These are phyloP conservation scores for Chunga burmeisteri DNA, from an alignment of 2,113 vertebrate species.

Conservation along the genomic window DNA sequence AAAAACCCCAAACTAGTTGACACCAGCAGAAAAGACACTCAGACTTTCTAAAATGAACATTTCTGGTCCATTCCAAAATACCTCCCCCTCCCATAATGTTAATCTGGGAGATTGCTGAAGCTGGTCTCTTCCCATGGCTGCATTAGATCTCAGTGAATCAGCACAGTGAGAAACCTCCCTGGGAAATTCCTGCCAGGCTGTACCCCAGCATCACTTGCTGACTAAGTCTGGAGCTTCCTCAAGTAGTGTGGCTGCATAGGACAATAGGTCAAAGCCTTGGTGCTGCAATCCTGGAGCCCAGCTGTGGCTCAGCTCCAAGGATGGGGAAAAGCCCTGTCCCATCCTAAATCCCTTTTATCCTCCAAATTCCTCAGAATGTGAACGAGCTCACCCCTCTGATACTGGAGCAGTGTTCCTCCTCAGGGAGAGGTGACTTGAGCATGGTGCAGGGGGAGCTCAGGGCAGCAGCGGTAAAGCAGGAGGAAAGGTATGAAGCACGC, in stretches of 20 bases:
- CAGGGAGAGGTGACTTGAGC: background rate
- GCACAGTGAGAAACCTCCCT: background rate
- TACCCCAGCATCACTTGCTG: background rate
- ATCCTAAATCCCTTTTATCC: background rate
- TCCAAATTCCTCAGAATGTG: background rate
- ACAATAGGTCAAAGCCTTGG: background rate
- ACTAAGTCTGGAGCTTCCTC: background rate
- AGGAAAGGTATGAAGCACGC: background rate
- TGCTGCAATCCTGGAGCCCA: background rate
- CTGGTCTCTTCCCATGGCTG: background rate
- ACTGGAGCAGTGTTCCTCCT: background rate
- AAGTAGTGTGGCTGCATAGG: background rate
- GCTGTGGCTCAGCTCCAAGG: fast-evolving
- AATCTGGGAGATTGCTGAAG: background rate
- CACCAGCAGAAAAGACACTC: background rate
- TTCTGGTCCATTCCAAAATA: background rate
- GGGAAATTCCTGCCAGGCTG: constrained; percentile 18
- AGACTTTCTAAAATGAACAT: background rate
- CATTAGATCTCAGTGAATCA: constrained; percentile 30
- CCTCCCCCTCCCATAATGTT: background rate
- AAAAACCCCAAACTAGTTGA: background rate
- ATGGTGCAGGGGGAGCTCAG: background rate
- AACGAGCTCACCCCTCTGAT: background rate
- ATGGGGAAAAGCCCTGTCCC: background rate
- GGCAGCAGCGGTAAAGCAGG: background rate